Evolutionary conservation across 2,888 invertebrate genomes (phyloP), one percentile per base, ranked within the genome.

Genomic region (Trissolcus japonicus): DNA sequence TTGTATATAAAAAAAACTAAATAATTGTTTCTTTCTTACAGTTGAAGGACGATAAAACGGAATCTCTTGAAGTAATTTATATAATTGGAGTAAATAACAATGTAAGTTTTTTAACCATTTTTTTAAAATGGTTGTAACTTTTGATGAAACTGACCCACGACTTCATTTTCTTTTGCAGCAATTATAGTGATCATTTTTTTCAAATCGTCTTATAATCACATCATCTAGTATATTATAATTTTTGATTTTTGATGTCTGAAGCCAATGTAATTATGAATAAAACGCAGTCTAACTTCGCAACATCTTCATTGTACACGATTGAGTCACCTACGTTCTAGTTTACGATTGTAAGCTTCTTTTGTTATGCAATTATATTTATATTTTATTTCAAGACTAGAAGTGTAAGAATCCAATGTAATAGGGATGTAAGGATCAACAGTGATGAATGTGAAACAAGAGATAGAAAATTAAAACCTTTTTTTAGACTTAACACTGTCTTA

Each of bases 11-110:
- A 14, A 16, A 46, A 1, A 14, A 46, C 14, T 46, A n/a, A 6
- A 14, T 3, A 60, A n/a, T 48, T 40, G 14, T 40, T 61, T n/a
- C n/a, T n/a, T 25, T 51, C 21, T 79, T 79, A 7, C 83, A 90
- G 89, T 90, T 82, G 90, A 90, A 83, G 90, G 89, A 75, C 89
- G 89, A 84, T 90, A 87, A 83, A 61, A 13, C 53, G 41, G 54
- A 48, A 46, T 40, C 25, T 41, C n/a, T 41, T n/a, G 21, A 50
- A 60, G 13, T 68, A 13, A 51, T 48, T 59, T 61, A 16, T 53
- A 50, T 60, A 55, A 19, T 53, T 40, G 53, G 7, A 68, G 55
- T 16, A 63, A 46, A 16, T 50, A 46, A 74, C 43, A 59, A 50
- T 51, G 63, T 60, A 54, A 65, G 55, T 68, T 51, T 51, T 16